Evolutionary conservation across 2,113 vertebrate species (phyloP), one percentile per base, ranked within the genome.

Genomic region (Sorex fumeus): DNA sequence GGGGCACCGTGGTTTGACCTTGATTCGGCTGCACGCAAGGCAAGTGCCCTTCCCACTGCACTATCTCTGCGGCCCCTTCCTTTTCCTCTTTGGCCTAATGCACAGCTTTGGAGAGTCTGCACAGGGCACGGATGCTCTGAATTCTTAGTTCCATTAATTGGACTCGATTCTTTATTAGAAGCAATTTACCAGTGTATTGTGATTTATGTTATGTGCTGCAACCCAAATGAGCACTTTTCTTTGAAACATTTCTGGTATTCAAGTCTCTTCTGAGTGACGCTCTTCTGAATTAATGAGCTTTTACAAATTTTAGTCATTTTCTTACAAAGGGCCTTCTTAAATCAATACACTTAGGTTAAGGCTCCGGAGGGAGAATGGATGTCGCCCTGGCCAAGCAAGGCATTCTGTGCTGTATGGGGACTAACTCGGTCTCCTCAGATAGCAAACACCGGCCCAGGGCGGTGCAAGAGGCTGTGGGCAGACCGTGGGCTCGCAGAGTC

Each of bases 221-320:
- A 67, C 11, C 32, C 57, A 81, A 87, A 71, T 47, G 18, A 80
- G 30, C 60, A 40, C 16, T 32, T 66, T 91, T 40, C 16, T 40
- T 57, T 91, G 28, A 80, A 43, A 30, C 2, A 6, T 85, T n/a
- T 40, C 30, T 76, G 11, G 34, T 85, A n/a, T 36, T 85, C 74
- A 45, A 40, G 70, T 43, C 15, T 76, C 18, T 66, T 66, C 64
- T 30, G 25, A 66, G 8, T 66, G 12, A 81, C 71, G 1, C 79
- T 89, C 19, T 75, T 85, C 23, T 75, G 27, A 88, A 80, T 89
- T 84, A 88, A 75, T 7, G 27, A 76, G n/a, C 43, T 78, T 82
- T 66, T 78, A 74, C 3, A 76, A 45, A 76, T 83, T 53, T 90
- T 27, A 28, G 64, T 66, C 9, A 66, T 66, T 66, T 66, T 66